These are phyloP conservation scores for Stenopsyche tienmushanensis DNA, from an alignment of 1,140 invertebrate genomes.

Conservation along the genomic window DNA sequence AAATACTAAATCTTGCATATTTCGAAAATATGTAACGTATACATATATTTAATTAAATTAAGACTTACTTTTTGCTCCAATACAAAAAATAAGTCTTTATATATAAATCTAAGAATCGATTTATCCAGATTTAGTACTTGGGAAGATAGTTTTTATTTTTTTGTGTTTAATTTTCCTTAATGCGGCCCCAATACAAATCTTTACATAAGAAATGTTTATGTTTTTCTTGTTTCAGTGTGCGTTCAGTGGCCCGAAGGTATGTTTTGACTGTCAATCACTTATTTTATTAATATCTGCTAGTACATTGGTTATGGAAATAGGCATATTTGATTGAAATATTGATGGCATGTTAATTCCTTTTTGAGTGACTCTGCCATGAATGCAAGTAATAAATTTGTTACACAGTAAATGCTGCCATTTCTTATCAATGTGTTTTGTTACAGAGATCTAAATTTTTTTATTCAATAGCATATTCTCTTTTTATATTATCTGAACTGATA, in stretches of 20 bases:
- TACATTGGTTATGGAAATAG: conserved; percentile 42
- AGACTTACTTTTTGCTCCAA: too few relatives aligned
- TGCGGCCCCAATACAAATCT: too few relatives aligned
- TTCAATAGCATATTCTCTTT: neutral
- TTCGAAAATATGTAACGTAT: too few relatives aligned
- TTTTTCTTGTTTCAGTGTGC: conserved; percentile 72
- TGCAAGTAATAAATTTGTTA: conserved; percentile 41
- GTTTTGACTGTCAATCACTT: conserved; percentile 44
- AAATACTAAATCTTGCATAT: too few relatives aligned
- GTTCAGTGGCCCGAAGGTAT: conserved; percentile 86
- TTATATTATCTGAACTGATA: conserved; percentile 1
- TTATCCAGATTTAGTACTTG: too few relatives aligned
- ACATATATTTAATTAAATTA: too few relatives aligned
- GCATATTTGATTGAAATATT: conserved; percentile 42
- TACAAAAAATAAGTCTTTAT: too few relatives aligned
- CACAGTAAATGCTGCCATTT: conserved; percentile 41
- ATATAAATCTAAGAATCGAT: too few relatives aligned
- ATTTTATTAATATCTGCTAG: conserved; percentile 36
- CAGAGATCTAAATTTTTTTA: conserved; percentile 19
- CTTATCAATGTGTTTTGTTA: conserved; percentile 24
- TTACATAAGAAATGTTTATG: neutral
- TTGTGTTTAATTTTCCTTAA: too few relatives aligned
- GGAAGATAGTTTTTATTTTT: too few relatives aligned
- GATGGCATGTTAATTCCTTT: conserved; percentile 41
- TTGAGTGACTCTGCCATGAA: conserved; percentile 42